Evolutionary conservation across 2,797 vertebrate genomes (phyloP), one percentile per base, ranked within the genome.

Genomic region (Glossophaga mutica): DNA sequence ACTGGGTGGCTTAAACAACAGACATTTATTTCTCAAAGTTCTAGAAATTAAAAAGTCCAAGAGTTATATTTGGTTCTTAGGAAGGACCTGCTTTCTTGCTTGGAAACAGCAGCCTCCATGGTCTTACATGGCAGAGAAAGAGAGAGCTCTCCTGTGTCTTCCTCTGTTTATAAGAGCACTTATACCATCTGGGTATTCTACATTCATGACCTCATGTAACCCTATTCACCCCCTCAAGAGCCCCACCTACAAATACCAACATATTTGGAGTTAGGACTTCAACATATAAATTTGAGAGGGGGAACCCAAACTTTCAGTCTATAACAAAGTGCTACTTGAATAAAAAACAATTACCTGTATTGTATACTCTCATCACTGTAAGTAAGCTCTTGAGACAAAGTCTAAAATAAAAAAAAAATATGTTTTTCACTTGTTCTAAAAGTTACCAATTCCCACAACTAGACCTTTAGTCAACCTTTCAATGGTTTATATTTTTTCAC

Each of bases 401-500:
- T 92, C 34, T 91, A 71, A 92, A 89, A 71, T 55, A 48, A 39
- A 90, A 96, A 82, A 89, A 91, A 95, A 87, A 83, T n/a, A 87
- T 86, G 88, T 86, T 83, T 95, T 92, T 73, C 44, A 55, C 42
- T 87, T 92, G n/a, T 76, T 94, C 95, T 90, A 76, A 97, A 97
- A 97, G 19, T 19, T 48, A 82, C 50, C 84, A 95, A 85, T 79
- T 68, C 76, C 77, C 65, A 16, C 62, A 90, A 79, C 34, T 95
- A 97, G 97, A 90, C 76, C 59, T 95, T 78, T 14, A 68, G 73
- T 83, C 50, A 10, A 85, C 91, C 91, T 96, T 97, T 96, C 81
- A 94, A 65, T 70, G 62, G 68, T 93, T 98, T 96, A 52, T 97
- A 77, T 93, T 96, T 97, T 97, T 97, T 94, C 44, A 57, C 32